A percentile compares a stretch with the other conserved stretches of the same genome.
These are phyloP conservation scores for Pseudochromis fuscus DNA, from an alignment of 2,797 vertebrate species.

Conservation along the genomic window DNA sequence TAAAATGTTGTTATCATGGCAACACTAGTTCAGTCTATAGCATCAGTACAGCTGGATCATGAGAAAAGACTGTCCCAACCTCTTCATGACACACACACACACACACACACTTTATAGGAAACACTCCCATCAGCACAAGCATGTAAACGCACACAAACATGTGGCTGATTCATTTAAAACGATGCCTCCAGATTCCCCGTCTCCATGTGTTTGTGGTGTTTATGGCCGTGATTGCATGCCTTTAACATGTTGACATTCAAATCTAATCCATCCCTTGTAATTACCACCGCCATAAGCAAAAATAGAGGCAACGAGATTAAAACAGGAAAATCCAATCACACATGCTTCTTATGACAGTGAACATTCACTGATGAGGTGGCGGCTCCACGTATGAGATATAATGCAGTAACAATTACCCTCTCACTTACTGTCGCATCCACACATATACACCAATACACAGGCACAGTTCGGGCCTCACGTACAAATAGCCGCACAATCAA, in stretches of 20 bases:
- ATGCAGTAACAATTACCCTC: slow-evolving; percentile 66
- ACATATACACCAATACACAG: slow-evolving; percentile 11
- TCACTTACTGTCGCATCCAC: slow-evolving; percentile 25
- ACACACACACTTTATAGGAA: background rate
- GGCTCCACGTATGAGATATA: slow-evolving; percentile 42
- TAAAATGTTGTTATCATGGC: no score
- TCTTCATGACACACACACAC: no score
- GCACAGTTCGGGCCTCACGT: background rate
- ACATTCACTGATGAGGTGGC: slow-evolving; percentile 61
- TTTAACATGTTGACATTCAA: slow-evolving; percentile 74
- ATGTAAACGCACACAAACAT: background rate
- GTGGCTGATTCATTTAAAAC: slow-evolving; percentile 12
- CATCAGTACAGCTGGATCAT: no score
- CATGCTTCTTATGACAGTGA: slow-evolving; percentile 72
- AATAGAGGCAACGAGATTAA: slow-evolving; percentile 77
- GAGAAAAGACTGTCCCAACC: no score
- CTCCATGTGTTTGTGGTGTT: slow-evolving; percentile 48
- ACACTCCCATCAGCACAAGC: background rate
- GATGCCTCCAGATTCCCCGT: slow-evolving; percentile 15
- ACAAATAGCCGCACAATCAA: slow-evolving; percentile 20
- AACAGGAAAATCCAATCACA: slow-evolving; percentile 82
- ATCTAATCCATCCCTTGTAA: slow-evolving; percentile 72
- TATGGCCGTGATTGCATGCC: slow-evolving; percentile 43
- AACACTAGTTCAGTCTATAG: no score
- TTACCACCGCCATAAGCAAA: slow-evolving; percentile 62